A percentile compares a stretch with the other conserved stretches of the same genome.
phyloP scores from a whole-genome alignment of 2,888 invertebrate species.

The Amblyjoppa fuscipennis region DNA sequence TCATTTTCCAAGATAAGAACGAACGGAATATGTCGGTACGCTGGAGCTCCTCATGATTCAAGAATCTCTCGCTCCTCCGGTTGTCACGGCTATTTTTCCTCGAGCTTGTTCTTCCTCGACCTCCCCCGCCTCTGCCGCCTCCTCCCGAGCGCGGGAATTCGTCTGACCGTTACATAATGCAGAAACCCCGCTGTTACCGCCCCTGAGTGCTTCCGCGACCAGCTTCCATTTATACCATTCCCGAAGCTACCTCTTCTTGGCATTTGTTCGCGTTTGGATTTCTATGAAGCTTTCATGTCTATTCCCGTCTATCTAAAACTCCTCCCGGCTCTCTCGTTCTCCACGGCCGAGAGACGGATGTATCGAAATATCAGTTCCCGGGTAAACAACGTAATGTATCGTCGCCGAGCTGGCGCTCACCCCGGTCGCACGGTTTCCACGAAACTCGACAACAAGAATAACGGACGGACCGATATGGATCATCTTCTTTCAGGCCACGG shows the following conservation, averaged over 20 bases:
- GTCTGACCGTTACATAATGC: slow-evolving; percentile 56
- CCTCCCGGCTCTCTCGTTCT: background rate
- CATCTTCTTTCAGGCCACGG: background rate
- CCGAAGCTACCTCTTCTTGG: slow-evolving; percentile 20
- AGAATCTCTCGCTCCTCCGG: background rate
- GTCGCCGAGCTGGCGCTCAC: slow-evolving; percentile 8
- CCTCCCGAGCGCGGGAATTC: slow-evolving; percentile 10
- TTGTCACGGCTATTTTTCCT: slow-evolving; percentile 29
- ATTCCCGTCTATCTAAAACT: slow-evolving; percentile 18
- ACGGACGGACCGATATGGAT: background rate
- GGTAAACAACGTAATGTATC: slow-evolving; percentile 56
- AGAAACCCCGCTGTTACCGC: slow-evolving; percentile 40
- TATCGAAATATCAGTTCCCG: slow-evolving; percentile 43
- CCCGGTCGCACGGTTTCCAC: background rate
- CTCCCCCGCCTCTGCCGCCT: background rate
- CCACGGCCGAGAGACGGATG: slow-evolving; percentile 25
- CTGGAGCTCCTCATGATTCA: slow-evolving; percentile 23
- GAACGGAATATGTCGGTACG: background rate
- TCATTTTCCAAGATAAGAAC: background rate
- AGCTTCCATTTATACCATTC: slow-evolving; percentile 37
- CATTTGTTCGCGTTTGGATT: slow-evolving; percentile 47
- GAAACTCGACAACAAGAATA: background rate
- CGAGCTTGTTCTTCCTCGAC: background rate
- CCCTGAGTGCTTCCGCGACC: slow-evolving; percentile 32
- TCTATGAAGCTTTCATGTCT: slow-evolving; percentile 46